Conservation (phyloP, 1,140 invertebrate genomes). For the Hyles euphorbiae region DNA sequence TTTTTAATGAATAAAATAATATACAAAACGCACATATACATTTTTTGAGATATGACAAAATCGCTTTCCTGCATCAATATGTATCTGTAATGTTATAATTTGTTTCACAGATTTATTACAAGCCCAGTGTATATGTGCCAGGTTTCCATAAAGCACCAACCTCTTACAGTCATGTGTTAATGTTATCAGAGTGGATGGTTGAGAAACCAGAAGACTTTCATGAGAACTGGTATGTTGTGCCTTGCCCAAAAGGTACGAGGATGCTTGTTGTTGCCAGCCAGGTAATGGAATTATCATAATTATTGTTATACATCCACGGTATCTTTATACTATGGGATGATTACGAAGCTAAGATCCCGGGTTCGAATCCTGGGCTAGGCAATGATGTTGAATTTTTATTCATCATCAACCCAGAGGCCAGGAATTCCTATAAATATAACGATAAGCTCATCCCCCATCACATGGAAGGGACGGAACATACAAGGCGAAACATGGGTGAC, state of each 20-base stretch:
- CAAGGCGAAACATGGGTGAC: too few relatives aligned
- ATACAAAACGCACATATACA: too few relatives aligned
- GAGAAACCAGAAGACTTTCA: conserved; percentile 88
- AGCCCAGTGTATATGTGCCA: conserved; percentile 64
- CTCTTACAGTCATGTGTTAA: conserved; percentile 58
- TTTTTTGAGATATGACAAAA: too few relatives aligned
- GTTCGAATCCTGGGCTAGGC: too few relatives aligned
- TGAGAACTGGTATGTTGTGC: conserved; percentile 87
- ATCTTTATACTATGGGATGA: background rate
- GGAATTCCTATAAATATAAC: too few relatives aligned
- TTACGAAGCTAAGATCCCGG: background rate
- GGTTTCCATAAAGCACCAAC: conserved; percentile 50
- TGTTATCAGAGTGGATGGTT: conserved; percentile 93
- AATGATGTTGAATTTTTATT: too few relatives aligned
- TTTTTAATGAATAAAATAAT: too few relatives aligned
- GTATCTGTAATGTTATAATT: background rate
- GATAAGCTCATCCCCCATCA: too few relatives aligned
- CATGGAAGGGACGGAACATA: too few relatives aligned
- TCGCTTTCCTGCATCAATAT: too few relatives aligned
- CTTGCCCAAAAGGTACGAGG: conserved; percentile 89
- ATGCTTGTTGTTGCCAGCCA: conserved; percentile 84
- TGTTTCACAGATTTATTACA: conserved; percentile 47
- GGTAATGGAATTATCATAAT: conserved; percentile 64
- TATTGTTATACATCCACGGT: background rate
- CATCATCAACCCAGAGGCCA: too few relatives aligned